Base-by-base conservation (phyloP, 2,797 vertebrate species). In the Cheracebus regulus region DNA sequence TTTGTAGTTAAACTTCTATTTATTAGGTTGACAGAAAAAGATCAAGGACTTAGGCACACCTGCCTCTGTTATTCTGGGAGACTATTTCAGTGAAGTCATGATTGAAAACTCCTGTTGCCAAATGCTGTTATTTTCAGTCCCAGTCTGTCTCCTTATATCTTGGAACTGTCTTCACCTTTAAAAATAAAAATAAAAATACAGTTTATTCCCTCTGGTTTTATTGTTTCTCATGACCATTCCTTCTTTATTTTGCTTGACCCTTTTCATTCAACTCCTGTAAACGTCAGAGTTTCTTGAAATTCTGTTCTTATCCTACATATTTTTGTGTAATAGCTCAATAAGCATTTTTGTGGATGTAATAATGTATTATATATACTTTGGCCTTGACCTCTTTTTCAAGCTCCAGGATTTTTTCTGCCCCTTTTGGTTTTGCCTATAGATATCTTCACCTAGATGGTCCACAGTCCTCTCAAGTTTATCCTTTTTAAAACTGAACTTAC, bases 21-120 rank as follows among this genome's bases (percentile, higher is more conserved):
- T 94, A 81, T 52, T 90, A 85, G 39, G 58, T 86, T 95, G 33
- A 28, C 70, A 79, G 78, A 94, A 33, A 94, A 89, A 91, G 41
- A 61, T 50, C 55, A 64, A 96, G 88, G 44, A 70, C 28, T n/a
- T 9, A 79, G 48, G 39, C 78, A 96, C 36, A 88, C 8, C 50
- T 86, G 50, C n/a, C 33, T 28, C 57, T 67, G 11, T 96, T 70
- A 33, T 64, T 88, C n/a, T 97, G 46, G 30, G 30, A 92, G 26
- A 52, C 41, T 70, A 36, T 5, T 58, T 2, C 39, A 86, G 0
- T 90, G 46, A 92, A 91, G 72, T 80, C 55, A 75, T 90, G 61
- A 67, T 52, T 88, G 22, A 86, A 84, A 96, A 87, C 12, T 50
- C 13, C 33, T 24, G 0, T 90, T 81, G 33, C 6, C 67, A 94